Evolutionary conservation across 2,797 vertebrate genomes (phyloP), one percentile per base, ranked within the genome.

Genomic region (Anguilla megastoma): DNA sequence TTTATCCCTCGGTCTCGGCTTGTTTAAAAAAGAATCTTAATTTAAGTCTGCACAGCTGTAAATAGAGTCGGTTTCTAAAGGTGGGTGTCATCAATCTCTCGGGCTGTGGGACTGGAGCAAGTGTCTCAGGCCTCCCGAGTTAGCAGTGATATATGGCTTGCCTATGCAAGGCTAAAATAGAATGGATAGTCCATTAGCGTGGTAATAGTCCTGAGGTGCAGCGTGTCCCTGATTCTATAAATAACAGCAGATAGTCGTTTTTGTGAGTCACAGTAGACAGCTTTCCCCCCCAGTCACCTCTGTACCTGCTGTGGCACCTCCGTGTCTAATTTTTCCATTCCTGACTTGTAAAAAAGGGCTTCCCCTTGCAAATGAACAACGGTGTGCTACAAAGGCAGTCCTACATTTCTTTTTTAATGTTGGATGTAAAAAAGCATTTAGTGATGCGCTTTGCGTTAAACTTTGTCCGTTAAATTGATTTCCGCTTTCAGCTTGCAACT

Each of bases 151-250:
- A 45, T 50, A 82, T 45, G 79, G 79, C 79, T 50, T 50, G 41
- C 45, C 79, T 50, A 82, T 82, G 79, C 79, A 50, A 48, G 79
- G 79, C 79, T 82, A 9, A 82, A 82, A 50, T 30, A 82, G 79
- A 82, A 82, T 82, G 79, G 84, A 85, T 85, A 85, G 84, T 85
- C 84, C 84, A 85, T 85, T 85, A 85, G 84, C 84, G 27, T 14
- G n/a, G 84, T 85, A 85, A 85, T 85, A 85, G 84, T 33, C n/a
- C 58, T 7, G 36, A 85, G 84, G 84, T 56, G 52, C n/a, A 85
- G 14, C 24, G 30, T 85, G 84, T 85, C 16, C 84, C 84, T 58
- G 50, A 16, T 58, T 58, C 84, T 58, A 60, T 85, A 60, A 85
- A 58, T 85, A 60, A 85, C 84, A 85, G 27, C 52, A 48, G 36